Conservation (phyloP, 2,888 invertebrate genomes). For the Lithophane leautieri region DNA sequence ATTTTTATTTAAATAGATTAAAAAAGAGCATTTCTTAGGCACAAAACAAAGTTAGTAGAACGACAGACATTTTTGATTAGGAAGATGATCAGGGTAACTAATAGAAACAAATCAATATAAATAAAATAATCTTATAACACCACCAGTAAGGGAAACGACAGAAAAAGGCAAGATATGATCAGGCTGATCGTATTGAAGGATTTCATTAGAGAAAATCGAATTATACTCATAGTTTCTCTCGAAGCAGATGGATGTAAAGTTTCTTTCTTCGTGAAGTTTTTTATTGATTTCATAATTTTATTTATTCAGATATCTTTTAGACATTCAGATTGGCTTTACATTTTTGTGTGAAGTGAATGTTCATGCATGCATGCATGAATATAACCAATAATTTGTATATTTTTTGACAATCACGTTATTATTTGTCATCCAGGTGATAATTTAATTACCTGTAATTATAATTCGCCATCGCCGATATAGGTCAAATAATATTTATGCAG, state of each 20-base stretch:
- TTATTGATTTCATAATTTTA: not conserved
- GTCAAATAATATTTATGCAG: constrained; percentile 34
- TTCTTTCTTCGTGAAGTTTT: constrained; percentile 9
- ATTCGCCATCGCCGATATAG: constrained; percentile 15
- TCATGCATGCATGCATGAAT: not conserved
- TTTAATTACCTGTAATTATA: constrained; percentile 44
- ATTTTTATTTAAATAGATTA: not conserved
- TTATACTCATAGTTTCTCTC: constrained; percentile 23
- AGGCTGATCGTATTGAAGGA: constrained; percentile 16
- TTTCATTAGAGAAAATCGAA: constrained; percentile 27
- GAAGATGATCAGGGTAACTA: not conserved
- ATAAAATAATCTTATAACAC: not conserved
- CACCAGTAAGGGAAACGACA: not conserved
- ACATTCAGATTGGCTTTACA: too few species aligned
- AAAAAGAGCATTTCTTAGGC: too few species aligned
- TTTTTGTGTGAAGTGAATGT: not conserved
- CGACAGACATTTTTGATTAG: not conserved
- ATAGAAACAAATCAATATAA: not conserved
- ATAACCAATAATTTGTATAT: constrained; percentile 24
- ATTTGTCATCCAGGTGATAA: constrained; percentile 26
- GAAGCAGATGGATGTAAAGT: constrained; percentile 4
- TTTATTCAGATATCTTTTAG: not conserved
- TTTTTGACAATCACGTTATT: constrained; percentile 12
- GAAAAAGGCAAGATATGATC: constrained; percentile 2
- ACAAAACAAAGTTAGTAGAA: not conserved